Evolutionary conservation across 64 coral and sea anemone species (phyloP).

Genomic region (Pocillopora verrucosa): DNA sequence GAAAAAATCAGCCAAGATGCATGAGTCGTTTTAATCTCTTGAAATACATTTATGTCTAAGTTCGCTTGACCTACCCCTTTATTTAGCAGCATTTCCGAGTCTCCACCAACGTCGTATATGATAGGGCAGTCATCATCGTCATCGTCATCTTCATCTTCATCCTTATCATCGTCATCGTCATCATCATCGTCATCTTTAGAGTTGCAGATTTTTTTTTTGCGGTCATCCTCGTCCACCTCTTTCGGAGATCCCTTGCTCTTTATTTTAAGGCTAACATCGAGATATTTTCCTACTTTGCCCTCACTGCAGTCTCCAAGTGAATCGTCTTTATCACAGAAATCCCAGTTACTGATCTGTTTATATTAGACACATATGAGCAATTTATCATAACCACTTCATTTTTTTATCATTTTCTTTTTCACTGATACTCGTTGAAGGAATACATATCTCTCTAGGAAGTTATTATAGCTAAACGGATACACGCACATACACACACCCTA

Average conservation of each 20-base stretch:
- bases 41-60: neutral
- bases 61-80: slow-evolving; percentile 1
- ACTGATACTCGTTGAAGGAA: neutral
- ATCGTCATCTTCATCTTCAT: slow-evolving; percentile 22
- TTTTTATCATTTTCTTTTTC: neutral
- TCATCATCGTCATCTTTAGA: slow-evolving; percentile 15
- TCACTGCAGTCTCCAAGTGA: neutral
- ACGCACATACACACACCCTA: neutral
- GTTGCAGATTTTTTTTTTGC: neutral
- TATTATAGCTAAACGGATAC: neutral
- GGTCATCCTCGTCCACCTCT: slow-evolving; percentile 23
- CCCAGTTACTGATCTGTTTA: slow-evolving; percentile 11
- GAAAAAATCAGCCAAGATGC: no score
- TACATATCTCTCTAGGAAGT: neutral
- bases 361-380: neutral
- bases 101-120: slow-evolving; percentile 18
- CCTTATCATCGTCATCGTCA: neutral
- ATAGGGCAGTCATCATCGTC: slow-evolving; percentile 20
- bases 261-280: slow-evolving; percentile 7
- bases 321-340: slow-evolving; percentile 20
- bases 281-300: slow-evolving; percentile 12
- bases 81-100: slow-evolving; percentile 34
- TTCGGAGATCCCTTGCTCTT: slow-evolving; percentile 24
- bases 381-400: neutral
- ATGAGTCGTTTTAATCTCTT: no score